A percentile compares a stretch with the other conserved stretches of the same genome.
Conservation (phyloP, 2,888 invertebrate genomes). For the Abrostola tripartita region DNA sequence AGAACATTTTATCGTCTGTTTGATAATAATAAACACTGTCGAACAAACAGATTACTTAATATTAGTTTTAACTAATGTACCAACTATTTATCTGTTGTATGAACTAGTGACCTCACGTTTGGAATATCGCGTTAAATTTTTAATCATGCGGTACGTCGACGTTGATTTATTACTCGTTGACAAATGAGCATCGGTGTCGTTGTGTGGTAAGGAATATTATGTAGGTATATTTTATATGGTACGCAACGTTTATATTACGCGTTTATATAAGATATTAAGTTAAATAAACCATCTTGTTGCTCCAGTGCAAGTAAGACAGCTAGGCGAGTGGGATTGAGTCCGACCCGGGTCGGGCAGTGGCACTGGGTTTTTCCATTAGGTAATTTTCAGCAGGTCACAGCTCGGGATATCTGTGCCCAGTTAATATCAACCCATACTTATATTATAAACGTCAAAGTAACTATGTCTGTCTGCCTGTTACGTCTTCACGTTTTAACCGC, state of each 20-base stretch:
- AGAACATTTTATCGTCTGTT: constrained; percentile 27
- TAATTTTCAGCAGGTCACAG: no score
- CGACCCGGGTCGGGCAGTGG: no score
- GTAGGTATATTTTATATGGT: constrained; percentile 11
- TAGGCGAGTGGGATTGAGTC: no score
- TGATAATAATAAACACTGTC: constrained; percentile 35
- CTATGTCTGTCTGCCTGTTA: no score
- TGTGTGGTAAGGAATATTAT: constrained; percentile 10
- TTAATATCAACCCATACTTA: no score
- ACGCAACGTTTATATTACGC: constrained; percentile 8
- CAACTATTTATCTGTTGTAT: not conserved
- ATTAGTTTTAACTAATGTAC: not conserved
- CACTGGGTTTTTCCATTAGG: no score
- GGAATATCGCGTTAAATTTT: not conserved
- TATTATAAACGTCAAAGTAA: no score
- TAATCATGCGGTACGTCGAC: constrained; percentile 8
- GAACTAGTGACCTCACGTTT: constrained; percentile 1
- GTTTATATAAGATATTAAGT: not conserved
- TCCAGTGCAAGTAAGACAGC: no score
- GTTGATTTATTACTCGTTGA: constrained; percentile 10
- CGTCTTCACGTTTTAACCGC: no score
- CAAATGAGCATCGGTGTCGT: constrained; percentile 31
- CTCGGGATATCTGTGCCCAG: no score
- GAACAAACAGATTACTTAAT: constrained; percentile 31
- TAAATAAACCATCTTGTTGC: no score